These are phyloP conservation scores for Sisyra nigra DNA, from an alignment of 2,888 invertebrate genomes.

Conservation along the genomic window DNA sequence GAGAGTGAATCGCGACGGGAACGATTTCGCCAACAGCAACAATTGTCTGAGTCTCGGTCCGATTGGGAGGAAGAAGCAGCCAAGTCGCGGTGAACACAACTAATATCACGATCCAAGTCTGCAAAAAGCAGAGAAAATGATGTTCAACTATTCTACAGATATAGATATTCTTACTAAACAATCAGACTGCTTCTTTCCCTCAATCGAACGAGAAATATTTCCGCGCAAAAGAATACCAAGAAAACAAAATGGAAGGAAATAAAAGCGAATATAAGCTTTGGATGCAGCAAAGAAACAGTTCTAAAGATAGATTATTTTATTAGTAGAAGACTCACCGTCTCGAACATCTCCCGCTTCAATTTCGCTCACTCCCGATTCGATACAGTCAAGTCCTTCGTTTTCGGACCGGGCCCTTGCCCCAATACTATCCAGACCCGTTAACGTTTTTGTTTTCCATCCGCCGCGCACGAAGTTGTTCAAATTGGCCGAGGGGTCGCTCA, in stretches of 20 bases:
- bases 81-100: constrained; percentile 17
- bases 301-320: not conserved
- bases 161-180: not conserved
- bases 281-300: not conserved
- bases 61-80: constrained; percentile 27
- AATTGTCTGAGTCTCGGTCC: constrained; percentile 25
- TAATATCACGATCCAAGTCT: constrained; percentile 1
- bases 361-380: constrained; percentile 71
- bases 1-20: constrained; percentile 24
- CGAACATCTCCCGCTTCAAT: constrained; percentile 87
- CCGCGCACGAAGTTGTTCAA: constrained; percentile 70
- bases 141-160: not conserved
- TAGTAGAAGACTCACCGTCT: constrained; percentile 48
- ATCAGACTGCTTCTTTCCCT: constrained; percentile 6
- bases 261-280: not conserved
- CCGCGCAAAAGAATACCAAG: not conserved
- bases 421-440: constrained; percentile 39
- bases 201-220: constrained; percentile 2
- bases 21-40: constrained; percentile 21
- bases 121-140: constrained; percentile 4
- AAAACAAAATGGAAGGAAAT: not conserved
- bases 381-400: constrained; percentile 77
- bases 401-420: constrained; percentile 64
- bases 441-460: constrained; percentile 55
- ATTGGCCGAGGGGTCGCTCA: constrained; percentile 89